Percentiles rank a stretch among this genome's conserved stretches.
Evolutionary conservation across 2,888 invertebrate genomes (phyloP).

Genomic region (Caenorhabditis japonica): DNA sequence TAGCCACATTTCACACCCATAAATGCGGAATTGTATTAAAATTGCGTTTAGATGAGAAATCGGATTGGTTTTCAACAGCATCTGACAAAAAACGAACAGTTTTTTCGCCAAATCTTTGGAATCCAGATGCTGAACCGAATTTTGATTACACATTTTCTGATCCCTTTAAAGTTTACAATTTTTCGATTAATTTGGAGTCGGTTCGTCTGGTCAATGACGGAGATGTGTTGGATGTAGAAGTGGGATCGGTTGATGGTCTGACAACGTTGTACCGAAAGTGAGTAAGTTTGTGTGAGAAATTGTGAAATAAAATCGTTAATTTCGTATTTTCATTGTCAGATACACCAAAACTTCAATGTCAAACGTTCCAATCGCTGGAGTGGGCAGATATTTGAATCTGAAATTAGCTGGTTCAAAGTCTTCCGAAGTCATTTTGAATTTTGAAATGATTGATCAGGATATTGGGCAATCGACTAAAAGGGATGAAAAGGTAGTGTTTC

Average conservation of each 20-base stretch:
- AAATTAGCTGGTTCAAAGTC: conserved; percentile 11
- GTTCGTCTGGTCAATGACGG: conserved; percentile 14
- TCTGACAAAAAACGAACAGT: conserved; percentile 9
- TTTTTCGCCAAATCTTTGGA: neutral
- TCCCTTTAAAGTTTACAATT: conserved; percentile 14
- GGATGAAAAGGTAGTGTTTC: neutral
- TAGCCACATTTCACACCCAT: too few species aligned
- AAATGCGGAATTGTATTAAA: neutral
- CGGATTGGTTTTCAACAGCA: conserved; percentile 1
- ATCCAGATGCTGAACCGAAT: conserved; percentile 13
- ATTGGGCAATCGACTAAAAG: neutral
- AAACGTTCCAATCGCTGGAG: conserved; percentile 10
- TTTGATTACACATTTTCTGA: conserved; percentile 24
- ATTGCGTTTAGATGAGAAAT: neutral
- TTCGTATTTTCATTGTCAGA: too few species aligned
- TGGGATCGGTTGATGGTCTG: conserved; percentile 24
- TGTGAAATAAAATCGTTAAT: too few species aligned
- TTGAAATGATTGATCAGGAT: conserved; percentile 23
- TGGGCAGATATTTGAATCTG: conserved; percentile 23
- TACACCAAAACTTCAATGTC: conserved; percentile 18
- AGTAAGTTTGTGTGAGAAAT: too few species aligned
- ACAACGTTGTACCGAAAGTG: conserved; percentile 29
- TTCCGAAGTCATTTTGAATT: conserved; percentile 32
- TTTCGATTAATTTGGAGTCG: conserved; percentile 22
- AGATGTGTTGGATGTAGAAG: conserved; percentile 37